Base-by-base conservation (phyloP, 2,888 invertebrate species). In the Phragmatobia fuliginosa region DNA sequence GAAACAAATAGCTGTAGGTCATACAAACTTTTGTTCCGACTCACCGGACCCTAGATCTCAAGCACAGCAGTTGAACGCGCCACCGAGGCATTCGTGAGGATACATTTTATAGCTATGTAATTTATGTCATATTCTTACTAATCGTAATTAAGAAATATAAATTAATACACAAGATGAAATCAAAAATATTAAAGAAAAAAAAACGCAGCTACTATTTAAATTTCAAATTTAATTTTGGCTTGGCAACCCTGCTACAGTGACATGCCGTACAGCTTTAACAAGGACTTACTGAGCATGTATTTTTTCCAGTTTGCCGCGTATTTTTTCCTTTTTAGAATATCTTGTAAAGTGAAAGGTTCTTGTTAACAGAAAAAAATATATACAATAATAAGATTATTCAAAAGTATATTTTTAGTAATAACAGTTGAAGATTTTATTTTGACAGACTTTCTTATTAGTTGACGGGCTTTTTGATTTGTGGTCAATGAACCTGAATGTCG, bases 301-400 rank as follows among this genome's bases (percentile, higher is more conserved):
- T 56, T 56, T 28, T 56, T 56, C 56, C 28, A 56, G 56, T 56
- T 28, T 28, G 28, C 16, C 56, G 60, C 56, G 56, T 56, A 56
- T 56, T 56, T 56, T 49, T 56, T 28, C 28, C 5, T 28, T 56
- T 25, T 28, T 14, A 28, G 28, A 56, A 56, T 56, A 6, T 16
- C 28, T 25, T 56, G 7, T 28, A 56, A 56, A 56, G 28, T 56
- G 28, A 56, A 56, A 56, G 28, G 56, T 52, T 25, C 52, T 25
- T 25, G 56, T 56, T 56, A 56, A 16, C 25, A 56, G 56, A 28
- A 56, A 16, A 28, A 56, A 56, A 25, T 28, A 52, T 28, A n/a
- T 18, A 18, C n/a, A n/a, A n/a, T n/a, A n/a, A 18, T 41, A 49
- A 49, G 21, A n/a, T n/a, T 49, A 8, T 49, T n/a, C 7, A 45